Evolutionary conservation across 1,140 invertebrate genomes (phyloP).

Genomic region (Atta cephalotes): DNA sequence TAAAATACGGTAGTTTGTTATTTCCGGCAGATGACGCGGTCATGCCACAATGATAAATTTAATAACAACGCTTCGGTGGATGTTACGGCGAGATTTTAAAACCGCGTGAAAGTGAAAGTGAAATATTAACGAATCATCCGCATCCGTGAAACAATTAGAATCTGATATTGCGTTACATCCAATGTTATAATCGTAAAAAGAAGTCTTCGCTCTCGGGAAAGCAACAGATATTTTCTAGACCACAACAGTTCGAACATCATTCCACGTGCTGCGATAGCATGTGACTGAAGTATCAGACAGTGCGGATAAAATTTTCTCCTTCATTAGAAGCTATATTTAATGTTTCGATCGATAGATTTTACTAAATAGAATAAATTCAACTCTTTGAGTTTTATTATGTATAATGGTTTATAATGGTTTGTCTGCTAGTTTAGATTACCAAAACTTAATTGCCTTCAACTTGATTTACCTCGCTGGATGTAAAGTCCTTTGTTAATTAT

Average conservation of each 20-base stretch:
- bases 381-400: background rate
- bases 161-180: slow-evolving; percentile 16
- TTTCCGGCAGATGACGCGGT: slow-evolving; percentile 36
- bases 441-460: background rate
- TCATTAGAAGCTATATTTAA: slow-evolving; percentile 40
- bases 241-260: background rate
- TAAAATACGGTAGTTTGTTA: background rate
- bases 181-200: slow-evolving; percentile 32
- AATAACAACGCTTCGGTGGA: slow-evolving; percentile 32
- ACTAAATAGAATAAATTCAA: background rate
- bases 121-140: slow-evolving; percentile 47
- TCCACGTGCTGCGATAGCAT: slow-evolving; percentile 31
- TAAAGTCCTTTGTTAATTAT: slow-evolving; percentile 2
- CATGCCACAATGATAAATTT: slow-evolving; percentile 4
- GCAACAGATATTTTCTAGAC: background rate
- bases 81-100: slow-evolving; percentile 28
- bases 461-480: background rate
- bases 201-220: background rate
- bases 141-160: slow-evolving; percentile 30
- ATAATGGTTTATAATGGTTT: background rate
- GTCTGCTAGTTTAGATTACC: background rate
- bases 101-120: slow-evolving; percentile 39
- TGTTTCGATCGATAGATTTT: background rate
- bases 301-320: slow-evolving; percentile 45
- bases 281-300: slow-evolving; percentile 42